Evolutionary conservation across 2,888 invertebrate genomes (phyloP), one percentile per base, ranked within the genome.

Genomic region (Amorpha juglandis): DNA sequence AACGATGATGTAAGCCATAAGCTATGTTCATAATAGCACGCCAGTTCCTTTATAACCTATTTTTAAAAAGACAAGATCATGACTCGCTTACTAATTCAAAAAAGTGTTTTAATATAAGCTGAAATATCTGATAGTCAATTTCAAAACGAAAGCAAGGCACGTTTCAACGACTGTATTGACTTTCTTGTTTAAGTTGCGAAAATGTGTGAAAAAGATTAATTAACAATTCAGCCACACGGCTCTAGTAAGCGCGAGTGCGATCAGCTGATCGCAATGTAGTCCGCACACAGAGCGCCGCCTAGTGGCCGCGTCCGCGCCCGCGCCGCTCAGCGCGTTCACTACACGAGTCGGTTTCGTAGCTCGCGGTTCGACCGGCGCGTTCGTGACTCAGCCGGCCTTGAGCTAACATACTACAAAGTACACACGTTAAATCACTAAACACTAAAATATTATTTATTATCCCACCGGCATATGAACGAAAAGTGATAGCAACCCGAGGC

Each of bases 311-410:
- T 74, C 74, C 72, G 66, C 63, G 69, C 69, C 67, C 71, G 68
- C 69, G 68, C 73, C 72, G 27, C 69, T 71, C 70, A 75, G 70
- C 75, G 80, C 83, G 83, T 82, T 83, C 81, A 80, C 81, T 74
- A 71, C 74, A 70, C 87, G 85, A 85, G 79, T 86, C 82, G 83
- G 81, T 73, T 85, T 84, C 78, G 78, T 78, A 79, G 83, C 80
- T 83, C 84, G 79, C 74, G 78, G 85, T 79, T 82, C 50, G 19
- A 19, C 79, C 79, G 79, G 78, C 80, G 73, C 35, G 79, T 75
- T 79, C 86, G 86, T 92, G 92, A 93, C 78, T 92, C 93, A 92
- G 74, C 64, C 84, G 90, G 82, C 92, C 92, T 93, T 92, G 91
- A 79, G 79, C 74, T 73, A 78, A 67, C 79, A 80, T 76, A 77